phyloP scores from a whole-genome alignment of 2,113 vertebrate species.

The Thamnophis sirtalis region DNA sequence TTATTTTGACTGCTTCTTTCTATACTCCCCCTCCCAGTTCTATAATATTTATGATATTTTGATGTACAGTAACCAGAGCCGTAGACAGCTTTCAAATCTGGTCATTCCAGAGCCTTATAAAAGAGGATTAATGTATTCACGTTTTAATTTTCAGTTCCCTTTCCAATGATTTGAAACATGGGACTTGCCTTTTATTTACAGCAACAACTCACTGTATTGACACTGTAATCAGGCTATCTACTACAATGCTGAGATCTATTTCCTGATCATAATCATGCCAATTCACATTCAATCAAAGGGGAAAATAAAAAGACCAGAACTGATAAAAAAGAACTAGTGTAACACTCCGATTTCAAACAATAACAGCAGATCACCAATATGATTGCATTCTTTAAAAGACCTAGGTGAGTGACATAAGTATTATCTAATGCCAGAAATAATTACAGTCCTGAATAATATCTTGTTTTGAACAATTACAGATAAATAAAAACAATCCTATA shows the following conservation, averaged over 20 bases:
- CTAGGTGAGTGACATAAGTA: background rate
- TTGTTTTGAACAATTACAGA: background rate
- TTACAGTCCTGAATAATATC: background rate
- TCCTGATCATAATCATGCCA: background rate
- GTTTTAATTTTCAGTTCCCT: background rate
- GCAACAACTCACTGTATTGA: background rate
- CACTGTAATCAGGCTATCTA: background rate
- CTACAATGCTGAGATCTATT: background rate
- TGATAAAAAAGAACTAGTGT: background rate
- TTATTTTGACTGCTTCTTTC: background rate
- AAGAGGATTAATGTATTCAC: background rate
- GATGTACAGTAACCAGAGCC: background rate
- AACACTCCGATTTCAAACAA: background rate
- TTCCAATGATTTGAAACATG: background rate
- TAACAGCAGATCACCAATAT: background rate
- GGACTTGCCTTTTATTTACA: background rate
- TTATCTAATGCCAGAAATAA: background rate
- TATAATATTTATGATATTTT: background rate
- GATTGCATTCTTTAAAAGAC: background rate
- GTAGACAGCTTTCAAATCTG: background rate
- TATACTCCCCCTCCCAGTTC: background rate
- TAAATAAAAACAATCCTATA: background rate
- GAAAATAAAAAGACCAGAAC: background rate
- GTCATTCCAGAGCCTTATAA: background rate
- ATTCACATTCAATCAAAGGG: background rate